A percentile compares a stretch with the other conserved stretches of the same genome.
Evolutionary conservation across 2,888 invertebrate genomes (phyloP).

Genomic region (Archips xylosteana): DNA sequence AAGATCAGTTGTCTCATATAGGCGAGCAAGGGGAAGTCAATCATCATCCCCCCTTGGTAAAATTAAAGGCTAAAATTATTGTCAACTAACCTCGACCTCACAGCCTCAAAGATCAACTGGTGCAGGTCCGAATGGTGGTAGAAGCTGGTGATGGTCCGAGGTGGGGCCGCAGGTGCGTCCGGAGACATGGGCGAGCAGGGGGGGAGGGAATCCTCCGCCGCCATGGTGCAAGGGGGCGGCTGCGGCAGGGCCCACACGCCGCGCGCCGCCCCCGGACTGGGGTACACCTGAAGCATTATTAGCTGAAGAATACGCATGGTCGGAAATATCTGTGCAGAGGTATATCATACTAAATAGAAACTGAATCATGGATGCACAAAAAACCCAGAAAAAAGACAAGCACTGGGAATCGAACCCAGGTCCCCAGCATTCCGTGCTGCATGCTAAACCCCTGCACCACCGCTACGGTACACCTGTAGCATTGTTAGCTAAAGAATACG

Average conservation of each 20-base stretch:
- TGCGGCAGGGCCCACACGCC: conserved; percentile 95
- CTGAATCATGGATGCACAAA: no score
- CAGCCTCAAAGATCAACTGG: conserved; percentile 93
- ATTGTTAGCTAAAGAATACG: not conserved
- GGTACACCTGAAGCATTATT: conserved; percentile 86
- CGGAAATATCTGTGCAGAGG: no score
- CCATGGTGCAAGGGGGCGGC: conserved; percentile 92
- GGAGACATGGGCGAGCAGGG: conserved; percentile 80
- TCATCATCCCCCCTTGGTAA: no score
- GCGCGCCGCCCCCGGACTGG: conserved; percentile 95
- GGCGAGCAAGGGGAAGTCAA: no score
- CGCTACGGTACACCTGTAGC: conserved; percentile 88
- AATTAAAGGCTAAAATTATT: not conserved
- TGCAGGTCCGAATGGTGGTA: conserved; percentile 80
- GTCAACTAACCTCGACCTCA: conserved; percentile 90
- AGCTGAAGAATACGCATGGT: not conserved
- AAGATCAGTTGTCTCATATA: conserved; percentile 88
- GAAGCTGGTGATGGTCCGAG: conserved; percentile 70
- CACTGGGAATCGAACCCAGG: no score
- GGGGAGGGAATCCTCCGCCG: conserved; percentile 87
- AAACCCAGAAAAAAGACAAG: no score
- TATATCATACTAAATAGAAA: no score
- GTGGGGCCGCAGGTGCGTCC: conserved; percentile 74
- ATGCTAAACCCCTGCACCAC: no score
- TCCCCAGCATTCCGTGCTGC: no score